A percentile compares a stretch with the other conserved stretches of the same genome.
These are phyloP conservation scores for Carcinoscorpius rotundicauda DNA, from an alignment of 1,140 invertebrate genomes.

Conservation along the genomic window DNA sequence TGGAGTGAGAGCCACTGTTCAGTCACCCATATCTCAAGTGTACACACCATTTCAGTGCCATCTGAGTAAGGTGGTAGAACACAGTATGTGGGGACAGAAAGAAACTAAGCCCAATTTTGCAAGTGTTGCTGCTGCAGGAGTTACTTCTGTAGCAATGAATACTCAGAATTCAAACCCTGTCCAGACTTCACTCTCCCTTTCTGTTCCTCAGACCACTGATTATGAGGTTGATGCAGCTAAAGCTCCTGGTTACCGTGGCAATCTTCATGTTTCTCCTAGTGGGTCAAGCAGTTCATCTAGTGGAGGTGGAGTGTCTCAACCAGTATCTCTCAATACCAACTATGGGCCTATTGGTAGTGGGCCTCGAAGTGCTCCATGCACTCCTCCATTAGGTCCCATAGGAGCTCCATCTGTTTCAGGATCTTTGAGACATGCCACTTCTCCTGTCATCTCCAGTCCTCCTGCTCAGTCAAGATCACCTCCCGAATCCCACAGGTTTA, in stretches of 20 bases:
- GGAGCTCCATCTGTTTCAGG: slow-evolving; percentile 12
- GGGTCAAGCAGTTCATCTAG: slow-evolving; percentile 23
- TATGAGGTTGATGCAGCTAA: slow-evolving; percentile 57
- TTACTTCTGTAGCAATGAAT: slow-evolving; percentile 18
- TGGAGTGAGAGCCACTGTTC: neutral
- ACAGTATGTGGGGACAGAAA: slow-evolving; percentile 50
- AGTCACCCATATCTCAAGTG: slow-evolving; percentile 34
- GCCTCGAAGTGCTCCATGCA: slow-evolving; percentile 24
- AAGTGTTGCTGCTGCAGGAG: slow-evolving; percentile 50
- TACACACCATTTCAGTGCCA: slow-evolving; percentile 68
- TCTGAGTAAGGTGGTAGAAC: slow-evolving; percentile 48
- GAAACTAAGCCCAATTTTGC: slow-evolving; percentile 57
- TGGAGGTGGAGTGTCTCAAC: slow-evolving; percentile 13
- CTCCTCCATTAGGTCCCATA: slow-evolving; percentile 23
- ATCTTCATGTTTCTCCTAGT: slow-evolving; percentile 47
- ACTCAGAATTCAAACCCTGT: slow-evolving; percentile 24
- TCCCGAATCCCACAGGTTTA: slow-evolving; percentile 12
- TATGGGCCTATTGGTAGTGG: slow-evolving; percentile 23
- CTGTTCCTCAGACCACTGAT: slow-evolving; percentile 19
- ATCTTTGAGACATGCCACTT: slow-evolving; percentile 9
- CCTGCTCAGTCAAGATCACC: slow-evolving; percentile 14
- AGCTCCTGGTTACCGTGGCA: slow-evolving; percentile 61
- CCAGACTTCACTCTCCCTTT: slow-evolving; percentile 17
- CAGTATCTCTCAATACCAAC: slow-evolving; percentile 10
- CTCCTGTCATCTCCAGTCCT: slow-evolving; percentile 14